Percentiles rank a stretch among this genome's conserved stretches.
These are phyloP conservation scores for Lepus timidus DNA, from an alignment of 2,113 vertebrate genomes.

Conservation along the genomic window DNA sequence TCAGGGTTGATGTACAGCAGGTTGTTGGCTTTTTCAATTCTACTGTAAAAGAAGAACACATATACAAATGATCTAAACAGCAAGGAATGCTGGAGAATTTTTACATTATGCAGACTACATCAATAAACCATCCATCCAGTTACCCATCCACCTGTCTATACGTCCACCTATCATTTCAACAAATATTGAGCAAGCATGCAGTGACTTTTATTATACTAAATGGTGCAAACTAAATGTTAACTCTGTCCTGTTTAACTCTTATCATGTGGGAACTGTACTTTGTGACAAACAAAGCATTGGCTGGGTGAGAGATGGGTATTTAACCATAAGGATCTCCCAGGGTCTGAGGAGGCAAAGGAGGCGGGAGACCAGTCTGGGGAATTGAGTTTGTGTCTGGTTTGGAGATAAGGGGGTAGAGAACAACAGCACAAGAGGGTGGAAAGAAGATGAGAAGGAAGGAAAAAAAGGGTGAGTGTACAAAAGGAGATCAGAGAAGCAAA, in stretches of 20 bases:
- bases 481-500: neutral
- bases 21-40: slow-evolving; percentile 92
- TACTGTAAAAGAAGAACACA: slow-evolving; percentile 86
- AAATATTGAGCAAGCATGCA: neutral
- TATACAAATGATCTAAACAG: neutral
- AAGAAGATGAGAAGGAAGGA: neutral
- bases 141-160: neutral
- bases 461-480: neutral
- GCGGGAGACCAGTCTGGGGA: neutral
- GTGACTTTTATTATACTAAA: neutral
- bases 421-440: neutral
- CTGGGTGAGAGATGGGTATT: neutral
- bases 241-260: neutral
- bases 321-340: neutral
- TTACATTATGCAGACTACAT: neutral
- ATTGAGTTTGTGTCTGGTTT: neutral
- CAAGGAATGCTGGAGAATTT: neutral
- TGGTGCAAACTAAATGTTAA: neutral
- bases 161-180: neutral
- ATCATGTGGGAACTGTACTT: neutral
- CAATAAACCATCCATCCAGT: neutral
- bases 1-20: slow-evolving; percentile 88
- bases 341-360: neutral
- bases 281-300: neutral
- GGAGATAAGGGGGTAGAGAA: slow-evolving; percentile 14